These are phyloP conservation scores for Matsumurasca onukii DNA, from an alignment of 1,140 invertebrate genomes.

Conservation along the genomic window DNA sequence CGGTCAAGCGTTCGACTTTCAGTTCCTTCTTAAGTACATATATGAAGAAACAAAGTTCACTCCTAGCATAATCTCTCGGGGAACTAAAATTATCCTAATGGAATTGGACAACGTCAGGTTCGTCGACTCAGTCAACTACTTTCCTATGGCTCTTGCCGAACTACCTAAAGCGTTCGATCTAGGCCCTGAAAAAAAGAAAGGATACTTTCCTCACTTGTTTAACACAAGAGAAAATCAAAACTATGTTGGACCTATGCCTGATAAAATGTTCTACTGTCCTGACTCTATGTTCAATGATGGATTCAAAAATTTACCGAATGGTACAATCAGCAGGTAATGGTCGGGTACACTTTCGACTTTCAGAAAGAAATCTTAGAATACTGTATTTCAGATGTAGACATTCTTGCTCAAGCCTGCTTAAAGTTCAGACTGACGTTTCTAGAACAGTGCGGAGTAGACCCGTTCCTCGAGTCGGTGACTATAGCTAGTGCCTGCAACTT, in stretches of 20 bases:
- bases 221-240: conserved; percentile 35
- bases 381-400: conserved; percentile 39
- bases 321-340: conserved; percentile 12
- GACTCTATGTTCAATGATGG: conserved; percentile 31
- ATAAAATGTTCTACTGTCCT: conserved; percentile 32
- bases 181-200: conserved; percentile 31
- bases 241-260: conserved; percentile 38
- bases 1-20: conserved; percentile 20
- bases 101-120: conserved; percentile 8
- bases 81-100: conserved; percentile 13
- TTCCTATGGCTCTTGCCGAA: too few relatives aligned
- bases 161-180: conserved; percentile 37
- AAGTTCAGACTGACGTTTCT: conserved; percentile 41
- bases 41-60: conserved; percentile 11
- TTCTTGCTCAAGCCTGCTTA: conserved; percentile 44
- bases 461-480: conserved; percentile 25
- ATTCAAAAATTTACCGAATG: conserved; percentile 31
- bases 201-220: conserved; percentile 41
- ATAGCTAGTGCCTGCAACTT: conserved; percentile 33
- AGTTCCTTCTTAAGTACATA: conserved; percentile 12
- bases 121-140: not conserved
- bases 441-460: conserved; percentile 12
- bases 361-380: conserved; percentile 37
- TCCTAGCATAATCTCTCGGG: not conserved
- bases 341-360: conserved; percentile 37